Evolutionary conservation across 2,113 vertebrate genomes (phyloP), one percentile per base, ranked within the genome.

Genomic region (Mastomys coucha): DNA sequence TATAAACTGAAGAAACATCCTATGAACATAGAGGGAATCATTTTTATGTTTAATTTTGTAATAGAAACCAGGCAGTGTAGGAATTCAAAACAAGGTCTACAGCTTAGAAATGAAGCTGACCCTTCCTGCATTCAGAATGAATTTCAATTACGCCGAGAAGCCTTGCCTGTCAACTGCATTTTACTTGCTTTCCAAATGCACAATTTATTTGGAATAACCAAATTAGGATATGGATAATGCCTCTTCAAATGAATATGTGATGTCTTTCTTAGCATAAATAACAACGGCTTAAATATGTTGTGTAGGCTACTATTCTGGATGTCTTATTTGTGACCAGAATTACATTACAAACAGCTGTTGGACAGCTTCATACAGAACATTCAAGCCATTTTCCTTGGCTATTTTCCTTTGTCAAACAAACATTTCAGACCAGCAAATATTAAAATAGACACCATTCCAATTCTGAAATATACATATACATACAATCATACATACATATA

Each of bases 171-270:
- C 96, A 96, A 82, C 78, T 95, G 93, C 93, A 97, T 96, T 97
- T 96, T 93, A 70, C 88, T 96, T 95, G 94, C 94, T 96, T 97
- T 96, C 49, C 49, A 95, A 97, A 97, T 72, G 69, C 39, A 94
- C 82, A 94, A 51, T 94, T 96, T 97, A 96, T 94, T 96, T 95
- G 73, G 91, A 97, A 96, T 95, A 95, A 97, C 89, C 91, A 97
- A 96, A 95, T 96, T 96, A 96, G 70, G 77, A 88, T 95, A 95
- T 56, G 78, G 73, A 95, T 95, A 92, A 84, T 96, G 58, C 58
- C 58, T 94, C 95, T 95, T 96, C 76, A 95, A 86, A 88, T 93
- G 80, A 89, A 82, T 76, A 85, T 78, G 87, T 95, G 84, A 97
- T 93, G 84, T 97, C 95, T 95, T 96, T 96, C 90, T 96, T 93